Percentiles rank a stretch among this genome's conserved stretches.
Conservation (phyloP, 2,888 invertebrate genomes). For the Melanargia galathea region DNA sequence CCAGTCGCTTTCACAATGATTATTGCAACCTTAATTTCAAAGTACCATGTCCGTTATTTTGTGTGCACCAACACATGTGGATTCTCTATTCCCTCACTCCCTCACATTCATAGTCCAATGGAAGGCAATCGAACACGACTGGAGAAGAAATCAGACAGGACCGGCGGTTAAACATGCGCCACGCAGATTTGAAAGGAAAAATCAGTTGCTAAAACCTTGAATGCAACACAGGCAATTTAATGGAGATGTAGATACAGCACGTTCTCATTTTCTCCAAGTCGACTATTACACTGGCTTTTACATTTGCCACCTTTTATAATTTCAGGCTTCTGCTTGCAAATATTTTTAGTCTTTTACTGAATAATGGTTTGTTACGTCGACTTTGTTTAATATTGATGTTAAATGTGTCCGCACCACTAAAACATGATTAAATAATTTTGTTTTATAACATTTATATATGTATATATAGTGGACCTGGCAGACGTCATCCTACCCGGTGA, state of each 20-base stretch:
- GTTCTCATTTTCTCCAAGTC: slow-evolving; percentile 55
- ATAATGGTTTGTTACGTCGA: background rate
- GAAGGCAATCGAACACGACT: too few relatives aligned
- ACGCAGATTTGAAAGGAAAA: background rate
- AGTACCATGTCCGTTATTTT: too few relatives aligned
- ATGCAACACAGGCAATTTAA: slow-evolving; percentile 56
- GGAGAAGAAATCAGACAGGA: too few relatives aligned
- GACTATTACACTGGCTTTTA: slow-evolving; percentile 59
- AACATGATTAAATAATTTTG: background rate
- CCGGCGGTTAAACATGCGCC: too few relatives aligned
- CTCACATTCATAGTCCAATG: too few relatives aligned
- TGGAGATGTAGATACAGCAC: slow-evolving; percentile 74
- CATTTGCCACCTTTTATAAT: slow-evolving; percentile 66
- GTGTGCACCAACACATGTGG: too few relatives aligned
- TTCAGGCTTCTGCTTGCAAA: slow-evolving; percentile 43
- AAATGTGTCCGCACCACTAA: background rate
- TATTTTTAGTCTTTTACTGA: background rate
- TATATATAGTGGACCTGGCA: too few relatives aligned
- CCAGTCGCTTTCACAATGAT: background rate
- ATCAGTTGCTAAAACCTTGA: background rate
- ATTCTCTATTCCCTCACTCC: too few relatives aligned
- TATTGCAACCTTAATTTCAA: background rate
- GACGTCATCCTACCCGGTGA: too few relatives aligned
- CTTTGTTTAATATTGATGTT: background rate
- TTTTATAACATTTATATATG: too few relatives aligned